Evolutionary conservation across 2,797 vertebrate genomes (phyloP), one percentile per base, ranked within the genome.

Genomic region (Ficedula albicollis): DNA sequence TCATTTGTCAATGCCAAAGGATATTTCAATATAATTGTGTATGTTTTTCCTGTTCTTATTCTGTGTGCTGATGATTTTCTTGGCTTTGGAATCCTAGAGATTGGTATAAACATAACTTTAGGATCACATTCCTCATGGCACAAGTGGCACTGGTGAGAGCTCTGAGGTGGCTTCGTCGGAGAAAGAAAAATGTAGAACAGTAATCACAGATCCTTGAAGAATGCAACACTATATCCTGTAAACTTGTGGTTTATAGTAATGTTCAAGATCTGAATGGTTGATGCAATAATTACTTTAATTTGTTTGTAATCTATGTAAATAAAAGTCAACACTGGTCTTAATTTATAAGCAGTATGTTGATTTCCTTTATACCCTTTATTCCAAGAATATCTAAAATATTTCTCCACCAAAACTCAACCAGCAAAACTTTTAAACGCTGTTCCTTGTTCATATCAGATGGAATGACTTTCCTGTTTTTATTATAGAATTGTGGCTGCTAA

Each of bases 101-200:
- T 78, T 99, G 99, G 99, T 99, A 99, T 97, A 98, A 96, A 91
- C 98, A 97, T n/a, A 99, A 99, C 95, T 98, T 99, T 95, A 97
- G 97, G 91, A 99, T 99, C 97, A 99, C 99, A 6, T 96, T 98
- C 82, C 98, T 99, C 82, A 99, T 99, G 99, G 99, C 98, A 72
- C 98, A 96, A 96, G 98, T 99, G 68, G 95, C 97, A 49, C 56
- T 99, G 72, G 86, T 70, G 55, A 98, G 97, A 95, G 73, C 97
- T 39, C 98, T 99, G 98, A 98, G 51, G 89, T 98, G 87, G 54
- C 93, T 99, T 44, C 90, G 93, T 1, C 77, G 91, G 84, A 97
- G 96, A 89, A 89, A 39, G 54, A 96, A 78, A 84, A 90, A 78
- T 74, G 43, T 4, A 43, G 38, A 89, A 85, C 29, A 12, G 34